Conservation (phyloP, 2,888 invertebrate genomes). For the Phragmatobia fuliginosa region DNA sequence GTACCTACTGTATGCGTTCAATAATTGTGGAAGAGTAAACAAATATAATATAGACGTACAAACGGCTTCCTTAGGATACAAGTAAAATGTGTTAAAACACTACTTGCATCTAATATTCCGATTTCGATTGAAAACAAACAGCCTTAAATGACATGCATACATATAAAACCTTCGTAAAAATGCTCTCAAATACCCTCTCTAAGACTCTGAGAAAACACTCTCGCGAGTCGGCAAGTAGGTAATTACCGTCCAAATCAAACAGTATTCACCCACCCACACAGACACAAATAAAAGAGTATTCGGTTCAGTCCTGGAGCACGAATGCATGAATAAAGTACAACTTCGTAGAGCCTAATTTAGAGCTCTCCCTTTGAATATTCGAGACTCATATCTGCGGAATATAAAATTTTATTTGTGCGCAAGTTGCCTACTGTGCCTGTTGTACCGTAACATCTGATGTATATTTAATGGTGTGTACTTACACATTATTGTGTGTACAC, state of each 20-base stretch:
- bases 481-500: not conserved
- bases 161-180: too few species aligned
- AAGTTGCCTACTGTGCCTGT: constrained; percentile 1
- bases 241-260: constrained; percentile 20
- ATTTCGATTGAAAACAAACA: not conserved
- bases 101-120: not conserved
- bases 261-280: constrained; percentile 14
- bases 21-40: too few species aligned
- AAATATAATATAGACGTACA: too few species aligned
- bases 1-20: too few species aligned
- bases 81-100: too few species aligned
- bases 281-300: constrained; percentile 3
- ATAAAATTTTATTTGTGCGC: constrained; percentile 53
- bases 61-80: too few species aligned
- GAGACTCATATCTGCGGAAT: constrained; percentile 53
- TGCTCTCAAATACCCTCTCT: not conserved
- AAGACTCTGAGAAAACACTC: not conserved
- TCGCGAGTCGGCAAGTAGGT: not conserved
- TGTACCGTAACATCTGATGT: constrained; percentile 25
- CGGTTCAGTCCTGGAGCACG: constrained; percentile 16
- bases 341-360: constrained; percentile 53
- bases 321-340: constrained; percentile 41
- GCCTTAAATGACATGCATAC: not conserved
- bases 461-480: constrained; percentile 35
- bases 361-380: constrained; percentile 54